Conservation (phyloP, 2,113 vertebrate species). For the Peromyscus californicus region DNA sequence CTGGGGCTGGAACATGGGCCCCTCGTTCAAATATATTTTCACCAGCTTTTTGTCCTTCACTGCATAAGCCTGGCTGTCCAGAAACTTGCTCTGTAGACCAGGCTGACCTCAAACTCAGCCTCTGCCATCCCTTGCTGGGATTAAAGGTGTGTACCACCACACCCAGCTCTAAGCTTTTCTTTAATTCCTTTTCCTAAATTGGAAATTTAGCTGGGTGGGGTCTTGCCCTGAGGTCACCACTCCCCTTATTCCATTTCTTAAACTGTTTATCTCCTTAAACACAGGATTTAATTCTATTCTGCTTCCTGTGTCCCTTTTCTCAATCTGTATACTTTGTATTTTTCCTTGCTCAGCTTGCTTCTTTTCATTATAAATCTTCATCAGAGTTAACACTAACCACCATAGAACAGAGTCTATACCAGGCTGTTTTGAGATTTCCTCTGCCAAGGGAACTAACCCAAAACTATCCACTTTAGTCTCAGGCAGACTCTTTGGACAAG, state of each 20-base stretch:
- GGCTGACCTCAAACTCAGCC: neutral
- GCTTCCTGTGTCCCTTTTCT: neutral
- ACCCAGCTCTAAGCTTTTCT: neutral
- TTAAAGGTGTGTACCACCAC: neutral
- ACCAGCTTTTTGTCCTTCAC: neutral
- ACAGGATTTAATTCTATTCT: neutral
- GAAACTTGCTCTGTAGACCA: neutral
- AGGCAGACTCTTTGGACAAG: neutral
- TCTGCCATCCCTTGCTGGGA: neutral
- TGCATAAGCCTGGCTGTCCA: neutral
- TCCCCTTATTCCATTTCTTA: neutral
- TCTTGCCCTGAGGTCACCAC: neutral
- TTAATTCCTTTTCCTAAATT: neutral
- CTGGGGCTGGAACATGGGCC: neutral
- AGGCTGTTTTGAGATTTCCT: neutral
- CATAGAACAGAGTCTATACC: neutral
- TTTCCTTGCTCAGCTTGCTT: neutral
- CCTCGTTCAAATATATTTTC: neutral
- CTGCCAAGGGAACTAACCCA: neutral
- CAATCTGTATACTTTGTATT: neutral
- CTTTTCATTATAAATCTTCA: neutral
- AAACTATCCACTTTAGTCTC: neutral
- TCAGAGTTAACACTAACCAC: neutral
- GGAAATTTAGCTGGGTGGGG: neutral
- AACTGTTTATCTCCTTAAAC: neutral